A percentile compares a stretch with the other conserved stretches of the same genome.
These are phyloP conservation scores for Pocillopora grandis DNA, from an alignment of 92 coral and sea anemone genomes.

Conservation along the genomic window DNA sequence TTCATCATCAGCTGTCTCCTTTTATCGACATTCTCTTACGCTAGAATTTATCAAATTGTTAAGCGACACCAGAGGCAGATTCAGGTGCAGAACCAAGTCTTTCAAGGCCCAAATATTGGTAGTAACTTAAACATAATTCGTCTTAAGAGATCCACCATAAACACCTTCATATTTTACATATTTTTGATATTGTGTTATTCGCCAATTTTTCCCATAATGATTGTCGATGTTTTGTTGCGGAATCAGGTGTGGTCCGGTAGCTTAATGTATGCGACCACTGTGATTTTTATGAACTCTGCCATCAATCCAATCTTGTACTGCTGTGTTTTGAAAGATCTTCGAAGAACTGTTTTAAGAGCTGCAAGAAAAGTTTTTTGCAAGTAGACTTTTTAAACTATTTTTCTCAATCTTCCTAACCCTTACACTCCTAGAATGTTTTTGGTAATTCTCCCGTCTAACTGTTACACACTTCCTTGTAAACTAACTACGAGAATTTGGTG, in stretches of 20 bases:
- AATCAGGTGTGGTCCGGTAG: too few species aligned
- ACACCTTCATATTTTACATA: constrained; percentile 1
- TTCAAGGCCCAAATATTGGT: neutral
- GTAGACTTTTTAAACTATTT: too few species aligned
- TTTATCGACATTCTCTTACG: neutral
- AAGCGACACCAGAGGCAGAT: neutral
- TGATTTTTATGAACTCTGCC: constrained; percentile 1
- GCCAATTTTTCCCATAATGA: neutral
- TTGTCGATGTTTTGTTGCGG: too few species aligned
- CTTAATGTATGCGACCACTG: neutral
- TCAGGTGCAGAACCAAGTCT: neutral
- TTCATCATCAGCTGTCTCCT: neutral
- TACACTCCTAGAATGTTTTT: too few species aligned
- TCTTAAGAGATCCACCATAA: neutral
- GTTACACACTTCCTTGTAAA: too few species aligned
- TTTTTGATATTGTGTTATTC: constrained; percentile 3
- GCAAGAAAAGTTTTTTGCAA: neutral
- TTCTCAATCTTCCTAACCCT: too few species aligned
- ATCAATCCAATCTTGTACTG: constrained; percentile 12
- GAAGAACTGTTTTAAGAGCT: neutral
- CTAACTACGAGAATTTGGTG: too few species aligned
- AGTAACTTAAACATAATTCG: neutral
- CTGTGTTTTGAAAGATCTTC: constrained; percentile 6
- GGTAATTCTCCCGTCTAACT: too few species aligned
- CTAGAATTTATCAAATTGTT: neutral